Base-by-base conservation (phyloP, 2,797 vertebrate genomes). In the Australoheros facetus region DNA sequence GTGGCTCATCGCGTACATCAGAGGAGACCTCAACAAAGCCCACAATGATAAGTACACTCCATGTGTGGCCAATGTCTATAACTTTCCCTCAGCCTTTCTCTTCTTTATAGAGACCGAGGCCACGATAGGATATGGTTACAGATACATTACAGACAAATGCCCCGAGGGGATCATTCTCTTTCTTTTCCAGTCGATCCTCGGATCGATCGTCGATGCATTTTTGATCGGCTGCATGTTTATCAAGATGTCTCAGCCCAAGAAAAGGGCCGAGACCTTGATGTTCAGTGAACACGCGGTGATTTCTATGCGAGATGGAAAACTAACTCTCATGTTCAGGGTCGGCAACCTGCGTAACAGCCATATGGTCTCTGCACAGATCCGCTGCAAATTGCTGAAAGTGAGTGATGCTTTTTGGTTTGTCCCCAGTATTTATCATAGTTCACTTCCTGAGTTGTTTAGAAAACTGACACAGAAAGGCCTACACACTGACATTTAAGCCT, bases 191-290 rank as follows among this genome's bases (percentile, higher is more conserved):
- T 99, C 98, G 85, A 98, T 99, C 91, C 96, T 99, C 32, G 98
- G 98, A 53, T 99, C 98, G 89, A 99, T 99, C 83, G 98, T 99
- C 86, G 98, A 99, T 80, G 98, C 98, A 59, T 99, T 99, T 91
- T 92, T 99, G 89, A 99, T 99, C 83, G 98, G 98, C 87, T 99
- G 98, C 94, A 99, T 99, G 98, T 99, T 99, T 88, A 99, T 99
- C 93, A 99, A 99, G 95, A 99, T 99, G 98, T 99, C 98, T 37
- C 98, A 99, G 93, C 98, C 98, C 89, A 99, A 99, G 94, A 99
- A 99, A 86, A 88, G 98, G 91, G 98, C 98, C 1, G 98, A 99
- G 96, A 99, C 98, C 7, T 89, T 99, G 77, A 99, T 99, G 98
- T 99, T 99, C 89, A 99, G 98, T 70, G 97, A 99, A 89, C 96